A percentile compares a stretch with the other conserved stretches of the same genome.
These are phyloP conservation scores for Chlorodrepanis virens DNA, from an alignment of 2,113 vertebrate species.

Conservation along the genomic window DNA sequence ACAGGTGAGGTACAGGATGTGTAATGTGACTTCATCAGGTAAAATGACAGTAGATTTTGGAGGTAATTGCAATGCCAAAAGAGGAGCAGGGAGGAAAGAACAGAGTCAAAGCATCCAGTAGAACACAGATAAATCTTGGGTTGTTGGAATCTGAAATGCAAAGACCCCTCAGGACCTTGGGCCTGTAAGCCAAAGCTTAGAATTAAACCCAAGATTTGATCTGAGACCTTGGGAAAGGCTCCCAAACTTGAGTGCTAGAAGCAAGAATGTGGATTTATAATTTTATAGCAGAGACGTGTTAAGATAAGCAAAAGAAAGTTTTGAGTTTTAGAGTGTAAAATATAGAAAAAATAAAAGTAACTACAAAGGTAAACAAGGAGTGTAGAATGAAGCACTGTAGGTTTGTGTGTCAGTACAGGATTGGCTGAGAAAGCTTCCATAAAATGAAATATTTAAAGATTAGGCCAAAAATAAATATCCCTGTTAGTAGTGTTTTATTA, in stretches of 20 bases:
- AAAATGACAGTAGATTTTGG: background rate
- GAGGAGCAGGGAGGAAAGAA: background rate
- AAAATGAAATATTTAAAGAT: background rate
- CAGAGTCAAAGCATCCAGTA: fast-evolving
- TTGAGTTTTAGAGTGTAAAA: background rate
- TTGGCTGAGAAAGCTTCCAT: background rate
- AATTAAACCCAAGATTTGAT: background rate
- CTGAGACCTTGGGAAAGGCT: background rate
- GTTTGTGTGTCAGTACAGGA: background rate
- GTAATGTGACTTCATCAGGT: background rate
- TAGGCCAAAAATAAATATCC: background rate
- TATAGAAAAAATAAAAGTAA: background rate
- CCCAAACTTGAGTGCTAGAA: background rate
- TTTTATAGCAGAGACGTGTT: background rate
- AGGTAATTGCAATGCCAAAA: background rate
- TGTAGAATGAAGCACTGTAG: background rate
- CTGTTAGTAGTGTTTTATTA: background rate
- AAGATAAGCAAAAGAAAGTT: background rate
- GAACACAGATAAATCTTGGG: background rate
- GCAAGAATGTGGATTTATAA: background rate
- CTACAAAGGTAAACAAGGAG: background rate
- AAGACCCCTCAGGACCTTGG: background rate
- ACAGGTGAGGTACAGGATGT: background rate
- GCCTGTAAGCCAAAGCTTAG: background rate
- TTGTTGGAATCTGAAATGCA: background rate